Percentiles rank a stretch among this genome's conserved stretches.
phyloP scores from a whole-genome alignment of 2,888 invertebrate species.

The Rugalucina vietnamica region DNA sequence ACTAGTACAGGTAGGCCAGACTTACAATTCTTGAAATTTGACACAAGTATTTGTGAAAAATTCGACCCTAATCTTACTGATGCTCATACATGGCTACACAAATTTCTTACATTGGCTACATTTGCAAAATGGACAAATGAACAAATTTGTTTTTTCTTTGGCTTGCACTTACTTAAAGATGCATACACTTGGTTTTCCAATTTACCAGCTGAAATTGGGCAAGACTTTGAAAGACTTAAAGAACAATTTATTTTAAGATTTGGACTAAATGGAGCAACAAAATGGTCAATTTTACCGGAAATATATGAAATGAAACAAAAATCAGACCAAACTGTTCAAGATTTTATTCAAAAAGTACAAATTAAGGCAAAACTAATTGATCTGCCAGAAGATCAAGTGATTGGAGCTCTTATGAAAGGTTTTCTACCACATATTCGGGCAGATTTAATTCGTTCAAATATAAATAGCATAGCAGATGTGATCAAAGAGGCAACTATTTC shows the following conservation, averaged over 20 bases:
- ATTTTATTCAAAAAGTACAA: slow-evolving; percentile 27
- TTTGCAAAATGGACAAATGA: background rate
- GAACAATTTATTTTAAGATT: background rate
- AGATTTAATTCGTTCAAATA: slow-evolving; percentile 23
- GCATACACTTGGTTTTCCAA: background rate
- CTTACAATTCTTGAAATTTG: background rate
- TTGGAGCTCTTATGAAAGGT: slow-evolving; percentile 33
- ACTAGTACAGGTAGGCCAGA: slow-evolving; percentile 5
- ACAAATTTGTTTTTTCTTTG: background rate
- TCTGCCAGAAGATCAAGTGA: slow-evolving; percentile 12
- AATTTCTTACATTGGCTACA: background rate
- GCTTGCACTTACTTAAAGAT: background rate
- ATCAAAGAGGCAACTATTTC: slow-evolving; percentile 10
- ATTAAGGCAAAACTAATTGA: background rate
- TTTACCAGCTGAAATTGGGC: background rate
- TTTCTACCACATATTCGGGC: slow-evolving; percentile 30
- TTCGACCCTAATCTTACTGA: background rate
- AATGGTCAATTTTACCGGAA: background rate
- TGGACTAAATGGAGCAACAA: background rate
- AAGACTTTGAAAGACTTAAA: background rate
- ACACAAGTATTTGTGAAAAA: background rate
- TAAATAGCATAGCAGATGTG: slow-evolving; percentile 19
- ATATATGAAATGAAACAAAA: slow-evolving; percentile 24
- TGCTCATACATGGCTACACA: background rate
- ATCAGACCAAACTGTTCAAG: slow-evolving; percentile 20